These are phyloP conservation scores for Boleophthalmus pectinirostris DNA, from an alignment of 2,113 vertebrate species.

Conservation along the genomic window DNA sequence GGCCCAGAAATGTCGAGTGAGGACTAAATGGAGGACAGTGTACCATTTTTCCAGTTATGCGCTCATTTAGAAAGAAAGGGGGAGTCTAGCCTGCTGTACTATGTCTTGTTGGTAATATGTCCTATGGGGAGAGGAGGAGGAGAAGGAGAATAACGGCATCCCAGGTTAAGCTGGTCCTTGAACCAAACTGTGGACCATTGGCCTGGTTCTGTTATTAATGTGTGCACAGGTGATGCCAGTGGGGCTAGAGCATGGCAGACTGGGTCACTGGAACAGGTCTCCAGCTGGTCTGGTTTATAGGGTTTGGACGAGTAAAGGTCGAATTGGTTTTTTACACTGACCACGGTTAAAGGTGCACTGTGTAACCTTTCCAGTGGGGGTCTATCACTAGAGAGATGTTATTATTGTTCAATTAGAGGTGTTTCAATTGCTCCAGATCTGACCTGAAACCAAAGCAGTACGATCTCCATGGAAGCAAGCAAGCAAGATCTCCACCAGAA, in stretches of 20 bases:
- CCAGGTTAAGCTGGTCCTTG: conserved; percentile 48
- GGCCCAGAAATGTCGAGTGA: conserved; percentile 76
- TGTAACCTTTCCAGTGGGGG: too few species aligned
- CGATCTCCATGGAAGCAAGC: too few species aligned
- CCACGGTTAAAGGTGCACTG: background rate
- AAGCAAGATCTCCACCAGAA: too few species aligned
- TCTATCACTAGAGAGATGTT: too few species aligned
- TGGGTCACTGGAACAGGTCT: conserved; percentile 5
- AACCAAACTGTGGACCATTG: conserved; percentile 5
- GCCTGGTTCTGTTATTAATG: conserved; percentile 50
- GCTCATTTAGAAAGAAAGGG: conserved; percentile 29
- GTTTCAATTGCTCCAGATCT: too few species aligned
- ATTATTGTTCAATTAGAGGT: too few species aligned
- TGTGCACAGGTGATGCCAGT: background rate
- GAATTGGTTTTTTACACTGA: background rate
- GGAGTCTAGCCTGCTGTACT: conserved; percentile 10
- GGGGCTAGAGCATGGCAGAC: background rate
- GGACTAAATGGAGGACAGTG: conserved; percentile 64
- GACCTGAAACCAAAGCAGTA: too few species aligned
- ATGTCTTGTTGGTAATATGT: conserved; percentile 42
- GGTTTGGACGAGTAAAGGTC: background rate
- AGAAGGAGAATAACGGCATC: conserved; percentile 32
- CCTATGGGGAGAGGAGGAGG: conserved; percentile 27
- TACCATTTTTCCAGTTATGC: conserved; percentile 72
- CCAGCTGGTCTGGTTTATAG: background rate